Base-by-base conservation (phyloP, 2,113 vertebrate species). In the Cairina moschata region DNA sequence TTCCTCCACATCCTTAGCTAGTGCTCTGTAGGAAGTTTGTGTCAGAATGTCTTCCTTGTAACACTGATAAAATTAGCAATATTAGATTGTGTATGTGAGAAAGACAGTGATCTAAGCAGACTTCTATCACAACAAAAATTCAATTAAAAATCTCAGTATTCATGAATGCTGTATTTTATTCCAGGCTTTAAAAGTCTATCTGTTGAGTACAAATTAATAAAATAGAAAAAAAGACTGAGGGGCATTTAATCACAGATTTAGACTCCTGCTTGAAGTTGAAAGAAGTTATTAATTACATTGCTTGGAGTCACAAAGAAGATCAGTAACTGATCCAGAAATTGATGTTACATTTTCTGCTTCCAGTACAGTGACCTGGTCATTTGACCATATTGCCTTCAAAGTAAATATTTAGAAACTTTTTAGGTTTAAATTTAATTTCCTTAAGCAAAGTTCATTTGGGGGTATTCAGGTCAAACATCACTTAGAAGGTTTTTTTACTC, bases 351-450 rank as follows among this genome's bases (percentile, higher is more conserved):
- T 79, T 92, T 91, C 73, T 87, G 23, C 48, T 86, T 93, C 50
- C 29, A 73, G 5, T 46, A 67, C n/a, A 73, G 32, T 72, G 66
- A 93, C 81, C 48, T 34, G n/a, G 31, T 89, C 74, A 73, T 28
- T 60, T 85, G 81, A 83, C 4, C 6, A 28, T 21, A 66, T 4
- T 63, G 40, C 38, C 31, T 73, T 76, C 65, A 44, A 79, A 79
- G 38, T 73, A 87, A 88, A 82, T 85, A 74, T 44, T 89, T 73
- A 79, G 26, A 65, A 78, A 69, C 11, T 23, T 82, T 76, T 76
- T 44, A 46, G 17, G 34, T 90, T 91, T 73, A 85, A 85, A 79
- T 89, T 91, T 58, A 32, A 40, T 88, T 95, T 91, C 25, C 65
- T 83, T 80, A 86, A 69, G 40, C 22, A 88, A 87, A 91, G 63